Evolutionary conservation across 2,113 vertebrate genomes (phyloP), one percentile per base, ranked within the genome.

Genomic region (Hydrochoerus hydrochaeris): DNA sequence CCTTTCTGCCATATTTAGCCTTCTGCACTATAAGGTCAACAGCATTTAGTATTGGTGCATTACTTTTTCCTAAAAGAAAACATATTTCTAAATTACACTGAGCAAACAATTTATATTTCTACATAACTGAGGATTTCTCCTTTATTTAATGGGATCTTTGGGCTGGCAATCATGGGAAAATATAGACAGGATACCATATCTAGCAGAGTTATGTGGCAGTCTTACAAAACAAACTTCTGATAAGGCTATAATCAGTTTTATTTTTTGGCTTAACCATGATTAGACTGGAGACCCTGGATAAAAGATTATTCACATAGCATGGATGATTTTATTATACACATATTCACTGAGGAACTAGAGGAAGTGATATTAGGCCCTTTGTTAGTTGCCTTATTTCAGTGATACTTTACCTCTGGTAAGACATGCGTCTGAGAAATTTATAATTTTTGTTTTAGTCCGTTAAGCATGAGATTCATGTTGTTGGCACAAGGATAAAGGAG

Each of bases 181-280:
- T 80, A 98, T 98, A 88, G 98, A 98, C 97, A 98, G 98, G 97
- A 98, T 98, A 97, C 96, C 95, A 67, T 97, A 96, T 98, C 96
- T 98, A 97, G 95, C 94, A 98, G 91, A 98, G 95, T 49, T 96
- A 90, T 77, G 85, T 98, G 97, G 97, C 96, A 97, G 94, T 97
- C 97, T 97, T 0, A 3, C 96, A 98, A 98, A 98, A 87, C 95
- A 98, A 98, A 98, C 98, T 97, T 94, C 91, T n/a, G 95, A 97
- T 98, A 98, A 73, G 88, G 94, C 97, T 97, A 44, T 98, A 98
- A 98, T 98, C 96, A 96, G 22, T 54, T 54, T 54, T 16, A 17
- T 54, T 54, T 54, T 98, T 97, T 96, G 16, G 54, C 65, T 98
- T 98, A 98, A 94, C 96, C 93, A 54, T 96, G 95, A 96, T 97